A percentile compares a stretch with the other conserved stretches of the same genome.
These are phyloP conservation scores for Centruroides sculpturatus DNA, from an alignment of 1,140 invertebrate species.

Conservation along the genomic window DNA sequence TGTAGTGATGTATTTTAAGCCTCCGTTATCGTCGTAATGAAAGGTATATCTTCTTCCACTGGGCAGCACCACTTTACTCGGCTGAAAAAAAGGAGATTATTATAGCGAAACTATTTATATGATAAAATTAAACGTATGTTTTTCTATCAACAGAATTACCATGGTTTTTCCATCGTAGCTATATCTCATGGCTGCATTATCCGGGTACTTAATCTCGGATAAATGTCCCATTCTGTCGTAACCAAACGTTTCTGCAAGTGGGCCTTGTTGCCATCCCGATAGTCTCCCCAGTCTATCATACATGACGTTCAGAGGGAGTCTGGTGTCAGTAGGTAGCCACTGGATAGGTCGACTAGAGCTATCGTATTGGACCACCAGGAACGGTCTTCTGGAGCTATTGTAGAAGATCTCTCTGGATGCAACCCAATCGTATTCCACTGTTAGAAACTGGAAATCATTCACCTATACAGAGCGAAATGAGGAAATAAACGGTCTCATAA, in stretches of 20 bases:
- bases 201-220: conserved; percentile 72
- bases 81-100: conserved; percentile 30
- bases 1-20: conserved; percentile 75
- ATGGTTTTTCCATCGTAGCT: conserved; percentile 79
- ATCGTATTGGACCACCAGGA: conserved; percentile 79
- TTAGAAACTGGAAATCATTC: conserved; percentile 79
- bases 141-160: conserved; percentile 29
- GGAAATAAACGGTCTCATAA: too few relatives aligned
- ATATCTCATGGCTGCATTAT: conserved; percentile 69
- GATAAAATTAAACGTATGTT: neutral
- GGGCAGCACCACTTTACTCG: conserved; percentile 79
- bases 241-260: conserved; percentile 69
- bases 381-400: conserved; percentile 20
- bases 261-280: conserved; percentile 81
- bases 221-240: conserved; percentile 74
- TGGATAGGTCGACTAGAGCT: conserved; percentile 71
- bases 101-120: neutral
- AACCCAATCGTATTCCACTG: conserved; percentile 80
- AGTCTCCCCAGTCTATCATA: conserved; percentile 84
- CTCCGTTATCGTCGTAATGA: conserved; percentile 81
- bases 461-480: conserved; percentile 34
- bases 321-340: conserved; percentile 57
- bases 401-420: conserved; percentile 70
- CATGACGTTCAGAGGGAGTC: conserved; percentile 69
- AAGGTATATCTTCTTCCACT: conserved; percentile 80